These are phyloP conservation scores for Patella ulyssiponensis DNA, from an alignment of 2,888 invertebrate species.

Conservation along the genomic window DNA sequence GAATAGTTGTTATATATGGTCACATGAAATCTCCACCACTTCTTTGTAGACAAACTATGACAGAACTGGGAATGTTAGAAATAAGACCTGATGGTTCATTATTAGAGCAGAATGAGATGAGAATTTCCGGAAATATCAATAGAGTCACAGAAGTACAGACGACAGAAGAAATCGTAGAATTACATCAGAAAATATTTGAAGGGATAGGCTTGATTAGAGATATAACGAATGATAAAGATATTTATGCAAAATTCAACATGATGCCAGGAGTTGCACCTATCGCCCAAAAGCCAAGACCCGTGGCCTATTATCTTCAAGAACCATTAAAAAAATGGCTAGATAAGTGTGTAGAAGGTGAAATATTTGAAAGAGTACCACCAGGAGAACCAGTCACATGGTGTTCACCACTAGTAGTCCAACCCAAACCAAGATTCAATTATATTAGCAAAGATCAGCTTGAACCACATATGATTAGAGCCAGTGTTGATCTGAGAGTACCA, in stretches of 20 bases:
- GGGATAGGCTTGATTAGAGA: conserved; percentile 24
- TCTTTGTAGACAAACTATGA: conserved; percentile 20
- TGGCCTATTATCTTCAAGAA: conserved; percentile 21
- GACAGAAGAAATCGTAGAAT: not conserved
- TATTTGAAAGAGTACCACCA: conserved; percentile 23
- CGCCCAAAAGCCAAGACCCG: conserved; percentile 19
- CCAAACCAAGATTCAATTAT: conserved; percentile 20
- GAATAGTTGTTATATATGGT: conserved; percentile 20
- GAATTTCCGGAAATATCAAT: not conserved
- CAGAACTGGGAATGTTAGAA: conserved; percentile 25
- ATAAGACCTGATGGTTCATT: conserved; percentile 25
- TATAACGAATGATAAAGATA: conserved; percentile 14
- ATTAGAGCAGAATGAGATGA: not conserved
- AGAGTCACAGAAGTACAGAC: not conserved
- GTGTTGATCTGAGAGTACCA: conserved; percentile 21
- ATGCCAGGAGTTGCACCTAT: conserved; percentile 19
- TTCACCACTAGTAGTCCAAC: conserved; percentile 27
- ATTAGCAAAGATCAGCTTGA: conserved; percentile 18
- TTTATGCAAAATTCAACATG: conserved; percentile 21
- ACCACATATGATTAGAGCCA: conserved; percentile 28
- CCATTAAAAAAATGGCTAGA: conserved; percentile 27
- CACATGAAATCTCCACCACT: conserved; percentile 23
- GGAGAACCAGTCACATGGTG: conserved; percentile 27
- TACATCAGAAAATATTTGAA: conserved; percentile 15
- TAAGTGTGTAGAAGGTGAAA: conserved; percentile 15